Conservation (phyloP, 1,140 invertebrate genomes). For the Yoshiicerus persimilis region DNA sequence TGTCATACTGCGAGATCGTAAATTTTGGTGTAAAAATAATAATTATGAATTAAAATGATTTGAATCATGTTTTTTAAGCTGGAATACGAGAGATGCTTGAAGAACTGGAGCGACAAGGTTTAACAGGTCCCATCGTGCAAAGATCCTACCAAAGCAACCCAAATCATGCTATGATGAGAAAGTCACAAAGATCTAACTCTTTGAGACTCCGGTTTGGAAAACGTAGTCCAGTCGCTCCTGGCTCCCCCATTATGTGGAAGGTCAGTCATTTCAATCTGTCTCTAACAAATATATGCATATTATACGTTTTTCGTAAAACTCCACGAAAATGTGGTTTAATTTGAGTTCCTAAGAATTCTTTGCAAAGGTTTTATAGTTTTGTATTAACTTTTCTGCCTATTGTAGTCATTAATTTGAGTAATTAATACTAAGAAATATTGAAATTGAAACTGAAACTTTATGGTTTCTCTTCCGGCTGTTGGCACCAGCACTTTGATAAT, state of each 20-base stretch:
- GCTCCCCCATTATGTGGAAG: conserved; percentile 32
- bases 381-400: too few species aligned
- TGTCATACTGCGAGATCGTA: too few species aligned
- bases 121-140: conserved; percentile 41
- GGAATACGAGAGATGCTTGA: conserved; percentile 47
- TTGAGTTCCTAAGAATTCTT: too few species aligned
- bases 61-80: neutral
- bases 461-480: too few species aligned
- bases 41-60: neutral
- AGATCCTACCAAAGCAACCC: conserved; percentile 34
- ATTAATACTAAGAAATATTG: too few species aligned
- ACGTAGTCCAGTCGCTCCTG: conserved; percentile 30
- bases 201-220: conserved; percentile 49
- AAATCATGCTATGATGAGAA: conserved; percentile 45
- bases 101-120: conserved; percentile 47
- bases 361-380: too few species aligned
- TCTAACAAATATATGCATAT: neutral
- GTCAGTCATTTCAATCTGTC: neutral
- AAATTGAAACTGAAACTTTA: too few species aligned
- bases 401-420: too few species aligned
- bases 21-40: neutral
- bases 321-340: too few species aligned
- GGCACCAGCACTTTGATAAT: too few species aligned
- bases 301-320: too few species aligned
- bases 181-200: conserved; percentile 48